Conservation (phyloP, 2,113 vertebrate genomes). For the Prionailurus bengalensis region DNA sequence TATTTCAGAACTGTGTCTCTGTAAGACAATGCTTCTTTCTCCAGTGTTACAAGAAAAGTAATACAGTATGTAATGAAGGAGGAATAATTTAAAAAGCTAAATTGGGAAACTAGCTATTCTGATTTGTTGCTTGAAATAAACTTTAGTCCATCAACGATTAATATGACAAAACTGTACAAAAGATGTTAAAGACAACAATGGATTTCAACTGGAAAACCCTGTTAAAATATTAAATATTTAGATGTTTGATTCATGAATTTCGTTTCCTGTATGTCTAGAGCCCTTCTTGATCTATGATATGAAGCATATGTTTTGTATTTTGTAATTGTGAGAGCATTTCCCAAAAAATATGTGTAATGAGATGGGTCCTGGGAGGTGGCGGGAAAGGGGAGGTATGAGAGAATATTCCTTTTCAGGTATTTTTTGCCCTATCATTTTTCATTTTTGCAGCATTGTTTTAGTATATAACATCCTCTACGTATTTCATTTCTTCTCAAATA, state of each 20-base stretch:
- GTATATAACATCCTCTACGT: background rate
- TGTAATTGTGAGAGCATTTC: background rate
- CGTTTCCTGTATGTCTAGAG: background rate
- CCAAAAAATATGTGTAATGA: background rate
- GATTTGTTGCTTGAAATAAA: background rate
- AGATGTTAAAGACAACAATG: background rate
- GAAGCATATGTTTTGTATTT: background rate
- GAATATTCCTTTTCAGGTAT: background rate
- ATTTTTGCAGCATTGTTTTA: background rate
- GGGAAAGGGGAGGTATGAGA: background rate
- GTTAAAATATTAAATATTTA: constrained; percentile 13
- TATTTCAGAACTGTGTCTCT: background rate
- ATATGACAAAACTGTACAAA: background rate
- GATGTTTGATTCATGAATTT: background rate
- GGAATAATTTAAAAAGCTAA: background rate
- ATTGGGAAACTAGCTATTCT: background rate
- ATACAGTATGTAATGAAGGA: background rate
- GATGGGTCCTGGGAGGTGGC: background rate
- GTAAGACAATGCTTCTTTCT: background rate
- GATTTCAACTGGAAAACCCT: background rate
- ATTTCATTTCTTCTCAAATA: constrained; percentile 43
- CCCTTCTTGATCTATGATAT: background rate
- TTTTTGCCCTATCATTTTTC: background rate
- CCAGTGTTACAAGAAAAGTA: background rate
- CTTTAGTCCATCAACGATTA: background rate